Evolutionary conservation across 2,113 vertebrate species (phyloP).

Genomic region (Fregetta grallaria): DNA sequence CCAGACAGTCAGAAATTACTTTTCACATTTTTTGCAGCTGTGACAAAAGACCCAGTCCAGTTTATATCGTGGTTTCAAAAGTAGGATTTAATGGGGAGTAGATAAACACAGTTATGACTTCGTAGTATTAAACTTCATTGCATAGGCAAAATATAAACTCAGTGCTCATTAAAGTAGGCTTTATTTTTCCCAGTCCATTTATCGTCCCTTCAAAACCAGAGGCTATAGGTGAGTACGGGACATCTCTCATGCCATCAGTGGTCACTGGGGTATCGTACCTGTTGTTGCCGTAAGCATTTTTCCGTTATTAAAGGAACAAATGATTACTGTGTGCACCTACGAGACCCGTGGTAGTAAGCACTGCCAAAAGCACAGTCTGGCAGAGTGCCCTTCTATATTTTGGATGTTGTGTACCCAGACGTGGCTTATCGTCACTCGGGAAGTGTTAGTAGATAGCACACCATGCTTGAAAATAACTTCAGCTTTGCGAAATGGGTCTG

Average conservation of each 20-base stretch:
- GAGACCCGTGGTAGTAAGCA: not conserved
- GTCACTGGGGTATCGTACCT: not conserved
- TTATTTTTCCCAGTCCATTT: not conserved
- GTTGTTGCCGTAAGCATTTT: not conserved
- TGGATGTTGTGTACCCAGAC: not conserved
- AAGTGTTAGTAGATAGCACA: not conserved
- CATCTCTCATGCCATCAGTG: not conserved
- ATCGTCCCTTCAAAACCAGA: not conserved
- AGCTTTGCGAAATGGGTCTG: not conserved
- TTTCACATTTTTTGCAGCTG: not conserved
- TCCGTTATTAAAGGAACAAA: not conserved
- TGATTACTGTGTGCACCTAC: fast-evolving
- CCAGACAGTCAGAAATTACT: not conserved
- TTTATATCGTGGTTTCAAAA: not conserved
- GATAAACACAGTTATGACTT: not conserved
- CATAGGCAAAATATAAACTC: not conserved
- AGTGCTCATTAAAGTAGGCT: not conserved
- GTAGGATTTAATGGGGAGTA: not conserved
- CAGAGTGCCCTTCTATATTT: not conserved
- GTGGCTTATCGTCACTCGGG: fast-evolving
- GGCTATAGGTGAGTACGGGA: not conserved
- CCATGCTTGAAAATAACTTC: fast-evolving
- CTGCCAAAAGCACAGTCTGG: not conserved
- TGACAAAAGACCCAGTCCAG: not conserved
- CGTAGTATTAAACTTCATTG: not conserved